Conservation (phyloP, 2,113 vertebrate species). For the Salvelinus fontinalis region DNA sequence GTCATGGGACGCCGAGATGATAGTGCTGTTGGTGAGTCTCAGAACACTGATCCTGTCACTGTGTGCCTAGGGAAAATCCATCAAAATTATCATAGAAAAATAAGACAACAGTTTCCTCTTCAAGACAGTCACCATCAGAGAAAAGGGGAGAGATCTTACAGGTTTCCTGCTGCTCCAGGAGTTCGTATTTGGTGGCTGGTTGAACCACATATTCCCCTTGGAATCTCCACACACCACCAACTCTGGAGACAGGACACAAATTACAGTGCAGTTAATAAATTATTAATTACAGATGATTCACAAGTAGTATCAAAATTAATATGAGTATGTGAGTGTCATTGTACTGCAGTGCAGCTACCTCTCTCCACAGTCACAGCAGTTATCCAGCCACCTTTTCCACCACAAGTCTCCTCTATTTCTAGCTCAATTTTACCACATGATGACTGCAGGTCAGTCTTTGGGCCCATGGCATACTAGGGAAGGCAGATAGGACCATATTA, state of each 20-base stretch:
- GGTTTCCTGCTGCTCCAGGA: conserved; percentile 60
- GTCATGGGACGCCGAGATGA: conserved; percentile 75
- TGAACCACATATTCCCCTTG: conserved; percentile 75
- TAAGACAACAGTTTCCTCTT: neutral
- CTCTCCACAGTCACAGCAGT: conserved; percentile 57
- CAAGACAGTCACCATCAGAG: neutral
- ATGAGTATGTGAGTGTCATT: neutral
- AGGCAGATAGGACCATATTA: neutral
- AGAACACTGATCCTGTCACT: conserved; percentile 67
- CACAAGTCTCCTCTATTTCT: rapidly evolving
- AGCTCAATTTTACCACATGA: neutral
- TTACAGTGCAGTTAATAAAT: no score
- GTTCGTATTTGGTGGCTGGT: conserved; percentile 22
- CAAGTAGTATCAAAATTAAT: neutral
- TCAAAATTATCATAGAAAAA: no score
- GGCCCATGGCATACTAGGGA: neutral
- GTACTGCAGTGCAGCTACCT: conserved; percentile 32
- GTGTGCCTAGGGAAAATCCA: conserved; percentile 63
- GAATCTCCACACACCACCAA: conserved; percentile 72
- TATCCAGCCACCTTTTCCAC: conserved; percentile 14
- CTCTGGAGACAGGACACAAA: conserved; percentile 44
- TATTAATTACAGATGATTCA: neutral
- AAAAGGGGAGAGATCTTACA: conserved; percentile 51
- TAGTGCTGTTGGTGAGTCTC: conserved; percentile 57
- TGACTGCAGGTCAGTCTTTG: no score